phyloP scores from a whole-genome alignment of 2,888 invertebrate species.

The Perdita meconis region DNA sequence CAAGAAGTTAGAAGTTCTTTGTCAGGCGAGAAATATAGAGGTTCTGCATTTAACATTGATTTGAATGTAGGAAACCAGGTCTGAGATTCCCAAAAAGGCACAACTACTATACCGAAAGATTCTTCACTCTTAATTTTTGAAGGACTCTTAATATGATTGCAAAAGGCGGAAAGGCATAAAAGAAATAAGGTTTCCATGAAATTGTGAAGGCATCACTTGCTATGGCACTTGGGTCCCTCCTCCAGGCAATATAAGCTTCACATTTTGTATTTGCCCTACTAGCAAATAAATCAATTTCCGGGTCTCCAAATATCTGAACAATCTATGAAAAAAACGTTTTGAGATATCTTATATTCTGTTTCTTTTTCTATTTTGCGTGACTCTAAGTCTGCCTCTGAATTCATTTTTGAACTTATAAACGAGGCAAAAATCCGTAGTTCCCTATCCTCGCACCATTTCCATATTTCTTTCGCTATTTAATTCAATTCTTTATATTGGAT shows the following conservation, averaged over 20 bases:
- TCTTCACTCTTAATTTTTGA: neutral
- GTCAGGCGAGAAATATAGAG: neutral
- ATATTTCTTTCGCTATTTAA: conserved; percentile 13
- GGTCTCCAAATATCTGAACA: neutral
- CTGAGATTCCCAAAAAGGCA: conserved; percentile 5
- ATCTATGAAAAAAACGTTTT: neutral
- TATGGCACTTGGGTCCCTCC: conserved; percentile 2
- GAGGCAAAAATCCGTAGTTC: conserved; percentile 20
- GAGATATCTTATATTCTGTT: neutral
- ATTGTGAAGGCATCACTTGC: conserved; percentile 17
- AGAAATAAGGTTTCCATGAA: neutral
- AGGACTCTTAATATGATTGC: neutral
- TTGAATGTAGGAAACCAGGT: neutral
- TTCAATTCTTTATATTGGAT: conserved; percentile 8
- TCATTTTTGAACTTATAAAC: conserved; percentile 23
- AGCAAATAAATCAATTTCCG: conserved; percentile 25
- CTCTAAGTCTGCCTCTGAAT: conserved; percentile 18
- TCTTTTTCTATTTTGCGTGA: conserved; percentile 12
- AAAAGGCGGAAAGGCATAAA: conserved; percentile 26
- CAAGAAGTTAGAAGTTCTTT: conserved; percentile 2
- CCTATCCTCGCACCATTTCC: conserved; percentile 24
- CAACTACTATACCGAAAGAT: conserved; percentile 11
- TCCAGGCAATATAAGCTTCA: conserved; percentile 1
- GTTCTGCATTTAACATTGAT: neutral
- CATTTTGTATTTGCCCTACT: conserved; percentile 28